Base-by-base conservation (phyloP, 2,888 invertebrate species). In the Nemotelus pantherinus region DNA sequence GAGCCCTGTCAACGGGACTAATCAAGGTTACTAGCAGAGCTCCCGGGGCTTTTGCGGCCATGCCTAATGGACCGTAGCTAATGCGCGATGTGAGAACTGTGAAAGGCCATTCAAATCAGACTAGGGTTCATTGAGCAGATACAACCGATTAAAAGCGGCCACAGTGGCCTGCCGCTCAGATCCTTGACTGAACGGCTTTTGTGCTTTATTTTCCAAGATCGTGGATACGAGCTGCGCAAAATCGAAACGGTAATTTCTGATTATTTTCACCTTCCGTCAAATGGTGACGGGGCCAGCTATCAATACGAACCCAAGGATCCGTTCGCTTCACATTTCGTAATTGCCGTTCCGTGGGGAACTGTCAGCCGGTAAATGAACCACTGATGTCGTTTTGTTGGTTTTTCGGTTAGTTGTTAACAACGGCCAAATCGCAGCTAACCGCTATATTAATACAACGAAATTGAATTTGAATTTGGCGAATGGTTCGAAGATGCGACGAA, bases 261-360 rank as follows among this genome's bases (percentile, higher is more conserved):
- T 72, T 64, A 68, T 71, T 79, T 76, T 79, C 75, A 71, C 77
- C 50, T 76, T 76, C 72, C 79, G 71, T 79, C 77, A 77, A 77
- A 60, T 55, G 72, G 53, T 72, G 74, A 60, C 55, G 55, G 43
- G 43, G 43, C 44, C 44, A 71, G 64, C 50, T 50, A 50, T 68
- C 63, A 63, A 63, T 43, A n/a, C 70, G 39, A 55, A 7, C 41
- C 55, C 63, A 25, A 45, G 47, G n/a, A 65, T 7, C 65, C 25
- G 44, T 65, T 45, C 65, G 47, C 65, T 43, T 63, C 7, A 1
- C 39, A 63, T 39, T 7, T 41, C 63, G 43, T 41, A 63, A 39
- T 43, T 63, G 41, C 2, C 43, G 39, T 43, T 41, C 43, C 63
- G 43, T 5, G 3, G 68, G 39, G 50, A 68, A 68, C 39, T n/a